These are phyloP conservation scores for Pogoniulus pusillus DNA, from an alignment of 2,797 vertebrate genomes.

Conservation along the genomic window DNA sequence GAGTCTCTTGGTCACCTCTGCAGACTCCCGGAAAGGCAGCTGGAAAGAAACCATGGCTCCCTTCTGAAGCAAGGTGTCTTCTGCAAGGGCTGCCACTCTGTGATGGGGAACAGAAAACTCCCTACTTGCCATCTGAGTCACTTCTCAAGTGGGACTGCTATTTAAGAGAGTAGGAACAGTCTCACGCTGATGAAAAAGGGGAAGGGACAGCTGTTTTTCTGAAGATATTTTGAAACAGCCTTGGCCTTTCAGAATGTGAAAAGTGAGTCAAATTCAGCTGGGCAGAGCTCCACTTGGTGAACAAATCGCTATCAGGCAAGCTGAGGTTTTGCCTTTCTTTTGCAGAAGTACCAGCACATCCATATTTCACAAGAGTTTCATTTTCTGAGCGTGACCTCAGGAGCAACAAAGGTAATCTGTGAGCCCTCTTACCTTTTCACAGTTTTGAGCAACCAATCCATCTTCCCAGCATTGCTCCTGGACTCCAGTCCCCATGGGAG, in stretches of 20 bases:
- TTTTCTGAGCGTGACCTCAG: neutral
- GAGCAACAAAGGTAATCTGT: neutral
- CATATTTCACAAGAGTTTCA: neutral
- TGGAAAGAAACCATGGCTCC: neutral
- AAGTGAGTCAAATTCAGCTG: neutral
- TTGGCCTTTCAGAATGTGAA: neutral
- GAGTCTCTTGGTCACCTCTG: rapidly evolving
- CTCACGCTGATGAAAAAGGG: constrained; percentile 11
- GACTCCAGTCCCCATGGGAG: neutral
- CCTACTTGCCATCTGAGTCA: neutral
- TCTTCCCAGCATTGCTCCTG: neutral
- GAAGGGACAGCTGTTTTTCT: constrained; percentile 37
- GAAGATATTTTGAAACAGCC: neutral
- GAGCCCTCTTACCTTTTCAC: neutral
- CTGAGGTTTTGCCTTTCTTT: constrained; percentile 4
- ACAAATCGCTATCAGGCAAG: neutral
- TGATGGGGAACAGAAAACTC: constrained; percentile 44
- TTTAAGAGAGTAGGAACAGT: neutral
- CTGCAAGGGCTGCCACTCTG: neutral
- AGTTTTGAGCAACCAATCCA: neutral
- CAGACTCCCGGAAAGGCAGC: neutral
- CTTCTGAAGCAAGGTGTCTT: neutral
- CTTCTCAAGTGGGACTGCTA: neutral
- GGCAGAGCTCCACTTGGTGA: neutral
- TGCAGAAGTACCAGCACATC: neutral